These are phyloP conservation scores for Drosophila tropicalis DNA, from an alignment of 1,140 invertebrate species.

Conservation along the genomic window DNA sequence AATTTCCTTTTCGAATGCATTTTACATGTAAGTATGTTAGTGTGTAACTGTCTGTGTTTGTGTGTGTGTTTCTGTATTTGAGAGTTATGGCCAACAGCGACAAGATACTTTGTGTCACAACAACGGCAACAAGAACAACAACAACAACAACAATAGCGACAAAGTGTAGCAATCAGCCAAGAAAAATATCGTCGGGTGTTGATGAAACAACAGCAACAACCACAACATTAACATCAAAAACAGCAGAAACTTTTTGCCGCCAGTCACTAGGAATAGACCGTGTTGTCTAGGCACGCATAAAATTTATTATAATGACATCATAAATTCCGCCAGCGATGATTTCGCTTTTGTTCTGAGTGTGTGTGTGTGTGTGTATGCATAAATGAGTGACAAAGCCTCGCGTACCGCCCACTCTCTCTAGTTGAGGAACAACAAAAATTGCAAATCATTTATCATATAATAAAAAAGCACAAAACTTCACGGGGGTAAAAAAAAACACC, in stretches of 20 bases:
- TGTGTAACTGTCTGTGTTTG: constrained; percentile 15
- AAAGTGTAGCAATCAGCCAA: constrained; percentile 70
- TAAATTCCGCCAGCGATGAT: constrained; percentile 65
- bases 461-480: constrained; percentile 35
- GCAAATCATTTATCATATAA: constrained; percentile 68
- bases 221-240: constrained; percentile 33
- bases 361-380: constrained; percentile 27
- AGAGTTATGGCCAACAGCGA: constrained; percentile 50
- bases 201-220: constrained; percentile 34
- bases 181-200: constrained; percentile 59
- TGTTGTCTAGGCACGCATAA: constrained; percentile 73
- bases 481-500: constrained; percentile 16
- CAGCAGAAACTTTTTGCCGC: constrained; percentile 44
- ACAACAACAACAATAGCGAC: constrained; percentile 42
- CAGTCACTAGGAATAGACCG: constrained; percentile 40
- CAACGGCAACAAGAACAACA: constrained; percentile 27
- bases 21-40: constrained; percentile 7
- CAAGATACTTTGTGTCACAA: constrained; percentile 76
- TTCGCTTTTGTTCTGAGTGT: constrained; percentile 30
- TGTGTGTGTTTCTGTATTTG: constrained; percentile 17
- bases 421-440: constrained; percentile 37
- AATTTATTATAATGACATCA: constrained; percentile 79
- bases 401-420: constrained; percentile 17
- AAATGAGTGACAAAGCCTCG: constrained; percentile 52
- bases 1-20: constrained; percentile 50